These are phyloP conservation scores for Molothrus ater DNA, from an alignment of 2,797 vertebrate genomes.

Conservation along the genomic window DNA sequence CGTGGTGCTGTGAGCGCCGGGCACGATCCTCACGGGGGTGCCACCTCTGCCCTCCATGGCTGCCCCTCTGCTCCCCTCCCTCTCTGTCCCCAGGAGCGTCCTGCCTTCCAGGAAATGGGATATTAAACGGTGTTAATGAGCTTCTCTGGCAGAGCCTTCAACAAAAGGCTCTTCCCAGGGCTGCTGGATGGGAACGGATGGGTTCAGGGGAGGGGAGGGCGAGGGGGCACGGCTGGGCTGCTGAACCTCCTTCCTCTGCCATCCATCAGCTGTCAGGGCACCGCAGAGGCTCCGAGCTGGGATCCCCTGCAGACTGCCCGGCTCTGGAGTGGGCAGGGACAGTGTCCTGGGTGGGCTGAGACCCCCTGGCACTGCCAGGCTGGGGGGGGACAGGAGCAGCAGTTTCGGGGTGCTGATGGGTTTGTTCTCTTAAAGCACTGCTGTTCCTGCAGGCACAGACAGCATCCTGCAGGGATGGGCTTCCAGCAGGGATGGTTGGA, in stretches of 20 bases:
- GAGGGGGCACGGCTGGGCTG: background rate
- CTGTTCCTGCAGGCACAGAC: background rate
- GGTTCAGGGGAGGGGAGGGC: background rate
- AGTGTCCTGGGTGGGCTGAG: background rate
- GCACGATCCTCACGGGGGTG: background rate
- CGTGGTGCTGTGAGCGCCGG: rapidly evolving
- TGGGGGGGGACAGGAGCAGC: background rate
- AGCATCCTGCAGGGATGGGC: background rate
- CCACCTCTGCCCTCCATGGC: background rate
- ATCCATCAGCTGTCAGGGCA: constrained; percentile 40
- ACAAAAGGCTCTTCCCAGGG: constrained; percentile 11
- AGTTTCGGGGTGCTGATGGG: background rate
- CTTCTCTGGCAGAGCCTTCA: background rate
- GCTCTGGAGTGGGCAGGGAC: background rate
- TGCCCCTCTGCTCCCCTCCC: background rate
- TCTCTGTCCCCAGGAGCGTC: background rate
- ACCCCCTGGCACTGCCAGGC: background rate
- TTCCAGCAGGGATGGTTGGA: background rate
- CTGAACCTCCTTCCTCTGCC: constrained; percentile 18
- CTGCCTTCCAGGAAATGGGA: constrained; percentile 35
- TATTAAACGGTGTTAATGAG: constrained; percentile 11
- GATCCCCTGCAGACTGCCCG: background rate
- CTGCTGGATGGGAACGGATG: constrained; percentile 16
- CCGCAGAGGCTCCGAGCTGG: background rate
- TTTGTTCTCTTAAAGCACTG: background rate